Evolutionary conservation across 1,140 invertebrate genomes (phyloP).

Genomic region (Drosophila kepulauana): DNA sequence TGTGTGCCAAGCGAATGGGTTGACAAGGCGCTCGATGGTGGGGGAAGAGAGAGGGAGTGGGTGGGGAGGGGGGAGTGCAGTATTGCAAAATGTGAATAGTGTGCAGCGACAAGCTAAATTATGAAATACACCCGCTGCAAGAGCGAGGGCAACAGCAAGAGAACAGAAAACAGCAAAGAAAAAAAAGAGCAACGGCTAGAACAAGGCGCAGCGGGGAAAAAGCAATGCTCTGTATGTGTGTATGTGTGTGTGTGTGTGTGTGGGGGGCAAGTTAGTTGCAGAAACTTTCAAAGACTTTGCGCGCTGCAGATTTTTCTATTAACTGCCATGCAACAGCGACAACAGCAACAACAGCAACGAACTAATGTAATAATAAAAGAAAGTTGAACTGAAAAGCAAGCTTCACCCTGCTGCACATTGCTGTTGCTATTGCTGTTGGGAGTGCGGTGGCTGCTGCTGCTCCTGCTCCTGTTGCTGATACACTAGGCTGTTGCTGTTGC

Average conservation of each 20-base stretch:
- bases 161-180: background rate
- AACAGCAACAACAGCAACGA: constrained; percentile 38
- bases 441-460: background rate
- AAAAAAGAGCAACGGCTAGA: constrained; percentile 40
- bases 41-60: background rate
- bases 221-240: background rate
- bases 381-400: constrained; percentile 40
- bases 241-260: background rate
- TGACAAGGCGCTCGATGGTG: background rate
- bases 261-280: constrained; percentile 6
- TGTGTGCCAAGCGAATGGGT: constrained; percentile 40
- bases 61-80: background rate
- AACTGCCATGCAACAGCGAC: constrained; percentile 58
- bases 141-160: background rate
- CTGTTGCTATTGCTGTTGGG: background rate
- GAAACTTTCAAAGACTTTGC: constrained; percentile 67
- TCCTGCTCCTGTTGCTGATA: background rate
- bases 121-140: constrained; percentile 63
- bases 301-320: constrained; percentile 76
- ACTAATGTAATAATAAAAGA: constrained; percentile 72
- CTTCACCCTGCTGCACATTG: constrained; percentile 10
- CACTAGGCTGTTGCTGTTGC: background rate
- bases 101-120: constrained; percentile 68
- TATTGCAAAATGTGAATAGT: constrained; percentile 22
- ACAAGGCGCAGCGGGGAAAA: background rate